These are phyloP conservation scores for Heterodera schachtii DNA, from an alignment of 1,140 invertebrate species.

Conservation along the genomic window DNA sequence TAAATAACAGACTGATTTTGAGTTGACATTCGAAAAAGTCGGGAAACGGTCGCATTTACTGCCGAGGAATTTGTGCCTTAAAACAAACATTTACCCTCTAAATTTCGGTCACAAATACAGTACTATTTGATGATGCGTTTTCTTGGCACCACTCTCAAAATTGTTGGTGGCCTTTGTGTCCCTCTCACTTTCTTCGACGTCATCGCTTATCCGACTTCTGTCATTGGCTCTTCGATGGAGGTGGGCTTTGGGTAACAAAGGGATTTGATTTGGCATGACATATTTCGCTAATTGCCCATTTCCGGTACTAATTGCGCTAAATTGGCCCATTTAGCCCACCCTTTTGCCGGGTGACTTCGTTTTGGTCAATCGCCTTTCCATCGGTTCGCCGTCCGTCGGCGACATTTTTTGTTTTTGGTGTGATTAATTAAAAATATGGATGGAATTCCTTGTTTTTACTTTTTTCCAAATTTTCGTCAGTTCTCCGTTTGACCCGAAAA, in stretches of 20 bases:
- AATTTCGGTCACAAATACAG: too few species aligned
- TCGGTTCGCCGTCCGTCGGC: slow-evolving; percentile 20
- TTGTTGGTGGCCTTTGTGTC: background rate
- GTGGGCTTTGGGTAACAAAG: too few species aligned
- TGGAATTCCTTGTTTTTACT: background rate
- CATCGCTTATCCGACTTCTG: slow-evolving; percentile 41
- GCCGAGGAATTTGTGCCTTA: too few species aligned
- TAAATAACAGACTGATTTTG: too few species aligned
- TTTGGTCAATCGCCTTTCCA: slow-evolving; percentile 26
- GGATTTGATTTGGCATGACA: background rate
- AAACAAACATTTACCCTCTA: too few species aligned
- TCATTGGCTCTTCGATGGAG: slow-evolving; percentile 46
- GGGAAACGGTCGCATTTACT: too few species aligned
- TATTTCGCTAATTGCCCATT: too few species aligned
- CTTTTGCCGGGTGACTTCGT: slow-evolving; percentile 34
- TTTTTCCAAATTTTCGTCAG: slow-evolving; percentile 1
- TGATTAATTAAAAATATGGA: background rate
- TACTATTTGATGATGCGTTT: background rate
- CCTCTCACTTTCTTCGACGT: slow-evolving; percentile 26
- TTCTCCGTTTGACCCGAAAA: slow-evolving; percentile 37
- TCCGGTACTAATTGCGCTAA: too few species aligned
- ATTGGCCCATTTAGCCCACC: background rate
- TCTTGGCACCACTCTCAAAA: background rate
- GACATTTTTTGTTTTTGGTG: slow-evolving; percentile 44
- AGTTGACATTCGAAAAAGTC: too few species aligned